Evolutionary conservation across 1,140 invertebrate species (phyloP), one percentile per base, ranked within the genome.

Genomic region (Bombus affinis): DNA sequence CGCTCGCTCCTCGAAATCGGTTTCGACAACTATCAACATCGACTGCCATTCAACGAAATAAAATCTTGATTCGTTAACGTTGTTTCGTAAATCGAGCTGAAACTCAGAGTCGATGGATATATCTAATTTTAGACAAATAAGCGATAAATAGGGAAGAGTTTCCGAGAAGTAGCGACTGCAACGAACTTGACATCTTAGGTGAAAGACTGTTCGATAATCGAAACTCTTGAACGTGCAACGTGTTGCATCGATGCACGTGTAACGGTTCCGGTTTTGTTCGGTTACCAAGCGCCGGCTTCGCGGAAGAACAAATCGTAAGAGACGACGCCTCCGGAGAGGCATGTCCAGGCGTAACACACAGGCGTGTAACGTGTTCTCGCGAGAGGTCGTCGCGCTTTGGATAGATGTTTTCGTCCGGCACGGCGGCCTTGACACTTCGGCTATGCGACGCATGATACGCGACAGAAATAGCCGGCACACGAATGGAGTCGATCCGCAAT

Each of bases 211-310:
- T 70, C 44, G 12, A 53, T 32, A 32, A 18, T 59, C 10, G 8
- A 81, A 53, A 12, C 44, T 73, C 42, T 22, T 39, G 35, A 0
- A 39, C 13, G 42, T 62, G 37, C 25, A 85, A 85, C 78, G 71
- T 81, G 83, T 74, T 66, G 83, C 78, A 66, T 39, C 71, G 83
- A 53, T 68, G 32, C 78, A 85, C 83, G 71, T 85, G 59, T 3
- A 66, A 81, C 42, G 44, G 32, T 53, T 35, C 9, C 53, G 57
- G 22, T 80, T 47, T 32, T 37, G n/a, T 22, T 22, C 18, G n/a
- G 10, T 39, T n/a, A 32, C 28, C 15, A 59, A 57, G 12, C 37
- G 68, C 35, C 9, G 59, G n/a, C 5, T 28, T n/a, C 25, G 39
- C 32, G 53, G 3, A 42, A 15, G 6, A n/a, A 13, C 28, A 42